Evolutionary conservation across 2,113 vertebrate genomes (phyloP).

Genomic region (Procapra przewalskii): DNA sequence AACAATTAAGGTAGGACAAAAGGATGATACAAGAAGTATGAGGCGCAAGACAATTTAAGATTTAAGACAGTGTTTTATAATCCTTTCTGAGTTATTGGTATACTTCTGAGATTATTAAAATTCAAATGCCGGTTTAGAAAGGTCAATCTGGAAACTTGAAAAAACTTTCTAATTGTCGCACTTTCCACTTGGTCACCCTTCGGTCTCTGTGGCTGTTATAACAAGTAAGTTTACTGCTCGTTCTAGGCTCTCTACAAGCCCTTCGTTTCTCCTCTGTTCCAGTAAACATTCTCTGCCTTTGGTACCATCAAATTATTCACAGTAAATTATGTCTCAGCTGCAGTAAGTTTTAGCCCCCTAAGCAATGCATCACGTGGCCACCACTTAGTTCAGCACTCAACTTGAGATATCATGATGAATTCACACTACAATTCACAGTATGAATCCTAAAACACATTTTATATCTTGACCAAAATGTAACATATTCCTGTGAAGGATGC

Average conservation of each 20-base stretch:
- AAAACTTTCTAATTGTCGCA: slow-evolving; percentile 15
- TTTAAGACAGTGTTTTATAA: not conserved
- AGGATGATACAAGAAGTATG: not conserved
- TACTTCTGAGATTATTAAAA: slow-evolving; percentile 32
- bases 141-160: not conserved
- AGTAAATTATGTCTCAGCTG: slow-evolving; percentile 1
- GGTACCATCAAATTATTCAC: not conserved
- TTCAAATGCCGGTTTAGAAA: not conserved
- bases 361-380: not conserved
- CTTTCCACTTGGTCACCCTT: not conserved
- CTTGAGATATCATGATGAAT: not conserved
- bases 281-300: not conserved
- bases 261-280: not conserved
- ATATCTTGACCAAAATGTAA: slow-evolving; percentile 1
- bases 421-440: not conserved
- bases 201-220: not conserved
- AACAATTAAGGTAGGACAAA: not conserved
- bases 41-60: not conserved
- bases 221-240: not conserved
- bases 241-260: not conserved
- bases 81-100: not conserved
- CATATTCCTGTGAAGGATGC: not conserved
- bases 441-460: not conserved
- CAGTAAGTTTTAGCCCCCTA: not conserved
- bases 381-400: not conserved